Conservation (phyloP, 2,113 vertebrate genomes). For the Recurvirostra avosetta region DNA sequence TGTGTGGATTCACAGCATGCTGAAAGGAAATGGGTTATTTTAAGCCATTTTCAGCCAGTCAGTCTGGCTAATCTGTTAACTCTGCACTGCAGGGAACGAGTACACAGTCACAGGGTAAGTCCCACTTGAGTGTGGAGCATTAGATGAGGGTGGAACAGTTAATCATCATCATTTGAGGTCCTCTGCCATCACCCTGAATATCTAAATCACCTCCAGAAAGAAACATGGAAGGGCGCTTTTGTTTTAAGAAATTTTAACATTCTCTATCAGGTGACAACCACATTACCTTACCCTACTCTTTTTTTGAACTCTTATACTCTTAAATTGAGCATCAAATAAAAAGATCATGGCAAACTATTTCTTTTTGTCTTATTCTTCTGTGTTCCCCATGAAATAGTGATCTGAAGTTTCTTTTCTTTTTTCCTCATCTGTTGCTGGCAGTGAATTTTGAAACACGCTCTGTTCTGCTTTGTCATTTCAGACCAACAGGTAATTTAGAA, state of each 20-base stretch:
- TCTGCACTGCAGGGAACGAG: not conserved
- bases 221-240: not conserved
- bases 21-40: constrained; percentile 16
- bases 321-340: not conserved
- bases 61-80: not conserved
- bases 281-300: not conserved
- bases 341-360: not conserved
- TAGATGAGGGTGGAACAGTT: not conserved
- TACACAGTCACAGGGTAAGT: not conserved
- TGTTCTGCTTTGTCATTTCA: not conserved
- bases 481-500: not conserved
- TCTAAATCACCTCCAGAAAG: not conserved
- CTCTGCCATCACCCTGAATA: not conserved
- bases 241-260: not conserved
- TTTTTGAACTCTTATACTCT: not conserved
- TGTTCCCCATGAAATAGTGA: not conserved
- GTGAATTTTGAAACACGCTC: not conserved
- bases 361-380: not conserved
- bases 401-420: not conserved
- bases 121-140: not conserved
- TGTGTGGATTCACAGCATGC: not conserved
- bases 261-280: not conserved
- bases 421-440: not conserved
- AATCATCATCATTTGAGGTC: not conserved
- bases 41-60: not conserved